Evolutionary conservation across 1,140 invertebrate genomes (phyloP).

Genomic region (Hycleus phaleratus): DNA sequence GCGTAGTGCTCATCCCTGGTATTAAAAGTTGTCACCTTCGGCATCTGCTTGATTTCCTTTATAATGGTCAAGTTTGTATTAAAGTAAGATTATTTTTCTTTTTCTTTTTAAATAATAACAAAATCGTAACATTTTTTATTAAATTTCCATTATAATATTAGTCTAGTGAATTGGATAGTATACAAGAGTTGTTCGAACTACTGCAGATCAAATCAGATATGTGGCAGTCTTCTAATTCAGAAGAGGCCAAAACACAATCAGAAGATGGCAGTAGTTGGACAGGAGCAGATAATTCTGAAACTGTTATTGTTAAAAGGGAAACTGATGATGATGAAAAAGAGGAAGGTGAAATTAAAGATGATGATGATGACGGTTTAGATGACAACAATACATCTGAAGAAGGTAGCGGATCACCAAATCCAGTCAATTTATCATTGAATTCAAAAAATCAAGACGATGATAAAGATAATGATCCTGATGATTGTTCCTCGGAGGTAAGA

Average conservation of each 20-base stretch:
- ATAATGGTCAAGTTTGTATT: constrained; percentile 75
- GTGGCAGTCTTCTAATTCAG: constrained; percentile 48
- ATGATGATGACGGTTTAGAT: constrained; percentile 26
- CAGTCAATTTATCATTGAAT: constrained; percentile 66
- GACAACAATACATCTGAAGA: constrained; percentile 27
- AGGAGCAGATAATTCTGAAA: constrained; percentile 46
- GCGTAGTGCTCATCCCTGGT: constrained; percentile 74
- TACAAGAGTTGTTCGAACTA: constrained; percentile 71
- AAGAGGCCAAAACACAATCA: constrained; percentile 44
- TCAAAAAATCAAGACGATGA: constrained; percentile 39
- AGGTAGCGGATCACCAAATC: constrained; percentile 48
- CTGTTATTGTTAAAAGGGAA: constrained; percentile 56
- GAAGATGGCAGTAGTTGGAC: constrained; percentile 49
- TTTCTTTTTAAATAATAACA: not conserved
- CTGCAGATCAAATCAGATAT: constrained; percentile 76
- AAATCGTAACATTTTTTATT: not conserved
- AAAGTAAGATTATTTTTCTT: constrained; percentile 47
- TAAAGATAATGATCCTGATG: constrained; percentile 31
- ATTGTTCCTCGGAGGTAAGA: constrained; percentile 25
- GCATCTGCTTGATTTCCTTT: constrained; percentile 72
- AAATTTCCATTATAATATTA: constrained; percentile 42
- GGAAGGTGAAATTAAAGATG: constrained; percentile 38
- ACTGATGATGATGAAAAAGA: constrained; percentile 39
- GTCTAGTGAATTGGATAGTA: constrained; percentile 69
- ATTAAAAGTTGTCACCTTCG: constrained; percentile 66